Base-by-base conservation (phyloP, 2,888 invertebrate species). In the Agonopterix heracliana region DNA sequence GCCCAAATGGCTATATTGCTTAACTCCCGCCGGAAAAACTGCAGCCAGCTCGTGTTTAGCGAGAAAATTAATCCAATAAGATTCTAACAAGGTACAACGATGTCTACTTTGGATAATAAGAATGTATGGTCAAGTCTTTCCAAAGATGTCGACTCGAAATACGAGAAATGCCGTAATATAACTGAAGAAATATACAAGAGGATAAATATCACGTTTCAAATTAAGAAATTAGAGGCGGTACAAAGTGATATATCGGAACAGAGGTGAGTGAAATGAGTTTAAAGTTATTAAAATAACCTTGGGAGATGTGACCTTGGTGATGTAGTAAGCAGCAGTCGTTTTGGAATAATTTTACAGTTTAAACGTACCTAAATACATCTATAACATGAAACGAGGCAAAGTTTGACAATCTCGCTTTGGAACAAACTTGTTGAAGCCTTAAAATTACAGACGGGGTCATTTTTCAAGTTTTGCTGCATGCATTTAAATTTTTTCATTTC, bases 121-220 rank as follows among this genome's bases (percentile, higher is more conserved):
- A 60, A 65, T 3, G 61, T 72, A 47, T 86, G 87, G 86, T 60
- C 74, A 2, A 59, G 71, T 5, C 53, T 71, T 35, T 48, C 60
- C 1, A 71, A 60, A 11, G 76, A 80, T 51, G 57, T 78, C 9
- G 69, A 79, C 54, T 72, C 82, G 0, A 87, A 80, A 56, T 82
- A 87, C 45, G 87, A 88, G 51, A 88, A 88, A 70, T 88, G 87
- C 67, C 72, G 81, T 3, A 81, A 87, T 62, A 88, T 88, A 8
- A 82, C 87, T 0, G 87, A 87, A 49, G 88, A 88, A 56, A 88
- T 88, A 57, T 88, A 88, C 59, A 88, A 88, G 52, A 77, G 88
- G 59, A 88, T 88, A 53, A 78, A 88, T 61, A 83, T 88, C 51
- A 88, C 87, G 4, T 87, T 88, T 72, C 77, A 86, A 70, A 86